A percentile compares a stretch with the other conserved stretches of the same genome.
Conservation (phyloP, 2,113 vertebrate species). For the Sclerurus mexicanus region DNA sequence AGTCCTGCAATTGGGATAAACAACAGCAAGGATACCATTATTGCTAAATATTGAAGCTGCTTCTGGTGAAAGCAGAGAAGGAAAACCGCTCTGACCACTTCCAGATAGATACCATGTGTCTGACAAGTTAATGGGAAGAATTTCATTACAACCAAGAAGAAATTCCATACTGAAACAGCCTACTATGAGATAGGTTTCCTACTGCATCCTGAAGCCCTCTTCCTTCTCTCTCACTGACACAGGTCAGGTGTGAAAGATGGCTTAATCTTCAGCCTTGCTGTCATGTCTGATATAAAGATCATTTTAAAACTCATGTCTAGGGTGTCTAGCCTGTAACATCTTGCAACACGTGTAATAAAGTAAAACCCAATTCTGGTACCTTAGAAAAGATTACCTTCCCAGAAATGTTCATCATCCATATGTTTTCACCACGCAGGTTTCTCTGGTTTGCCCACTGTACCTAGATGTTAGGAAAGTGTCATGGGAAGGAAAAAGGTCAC, state of each 20-base stretch:
- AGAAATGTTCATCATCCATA: background rate
- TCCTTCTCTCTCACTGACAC: background rate
- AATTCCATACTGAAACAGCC: background rate
- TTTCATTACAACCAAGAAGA: background rate
- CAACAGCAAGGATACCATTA: background rate
- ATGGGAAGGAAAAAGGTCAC: background rate
- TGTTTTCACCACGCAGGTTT: background rate
- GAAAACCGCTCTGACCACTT: background rate
- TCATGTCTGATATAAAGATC: background rate
- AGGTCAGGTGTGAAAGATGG: background rate
- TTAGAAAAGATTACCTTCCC: background rate
- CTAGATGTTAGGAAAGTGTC: background rate
- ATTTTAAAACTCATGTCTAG: background rate
- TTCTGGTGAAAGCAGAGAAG: background rate
- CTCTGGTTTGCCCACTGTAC: accelerated
- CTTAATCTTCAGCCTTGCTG: background rate
- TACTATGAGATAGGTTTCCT: background rate
- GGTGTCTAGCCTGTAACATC: background rate
- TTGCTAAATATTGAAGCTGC: background rate
- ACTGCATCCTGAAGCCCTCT: background rate
- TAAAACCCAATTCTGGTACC: background rate
- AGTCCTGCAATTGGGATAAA: background rate
- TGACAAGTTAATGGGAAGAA: background rate
- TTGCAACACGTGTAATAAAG: background rate
- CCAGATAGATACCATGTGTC: background rate